These are phyloP conservation scores for Bubalus kerabau DNA, from an alignment of 2,113 vertebrate genomes.

Conservation along the genomic window DNA sequence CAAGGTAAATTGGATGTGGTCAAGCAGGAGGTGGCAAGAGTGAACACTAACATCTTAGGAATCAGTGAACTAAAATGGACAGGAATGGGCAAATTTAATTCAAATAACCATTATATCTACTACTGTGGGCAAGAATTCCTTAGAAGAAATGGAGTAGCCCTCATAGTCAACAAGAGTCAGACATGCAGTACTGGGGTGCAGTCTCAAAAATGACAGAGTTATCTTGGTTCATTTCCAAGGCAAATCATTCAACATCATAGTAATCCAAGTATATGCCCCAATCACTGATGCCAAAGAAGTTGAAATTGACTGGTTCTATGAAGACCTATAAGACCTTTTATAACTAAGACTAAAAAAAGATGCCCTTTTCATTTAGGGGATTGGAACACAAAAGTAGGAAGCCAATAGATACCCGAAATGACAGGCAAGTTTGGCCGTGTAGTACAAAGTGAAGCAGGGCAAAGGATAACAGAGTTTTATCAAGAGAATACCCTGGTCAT, in stretches of 20 bases:
- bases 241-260: background rate
- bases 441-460: background rate
- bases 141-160: background rate
- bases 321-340: background rate
- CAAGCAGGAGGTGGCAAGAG: background rate
- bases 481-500: background rate
- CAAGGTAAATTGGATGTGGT: background rate
- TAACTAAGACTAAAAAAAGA: background rate
- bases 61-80: background rate
- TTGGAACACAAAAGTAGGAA: background rate
- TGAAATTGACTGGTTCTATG: background rate
- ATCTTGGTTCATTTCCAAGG: background rate
- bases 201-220: background rate
- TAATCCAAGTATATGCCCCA: background rate
- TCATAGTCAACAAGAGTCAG: background rate
- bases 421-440: background rate
- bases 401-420: background rate
- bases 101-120: background rate
- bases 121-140: background rate
- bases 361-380: background rate
- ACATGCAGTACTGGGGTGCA: background rate
- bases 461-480: background rate
- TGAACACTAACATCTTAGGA: background rate
- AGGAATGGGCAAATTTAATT: background rate
- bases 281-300: background rate